A percentile compares a stretch with the other conserved stretches of the same genome.
Evolutionary conservation across 2,888 invertebrate genomes (phyloP).

Genomic region (Melanostoma mellinum): DNA sequence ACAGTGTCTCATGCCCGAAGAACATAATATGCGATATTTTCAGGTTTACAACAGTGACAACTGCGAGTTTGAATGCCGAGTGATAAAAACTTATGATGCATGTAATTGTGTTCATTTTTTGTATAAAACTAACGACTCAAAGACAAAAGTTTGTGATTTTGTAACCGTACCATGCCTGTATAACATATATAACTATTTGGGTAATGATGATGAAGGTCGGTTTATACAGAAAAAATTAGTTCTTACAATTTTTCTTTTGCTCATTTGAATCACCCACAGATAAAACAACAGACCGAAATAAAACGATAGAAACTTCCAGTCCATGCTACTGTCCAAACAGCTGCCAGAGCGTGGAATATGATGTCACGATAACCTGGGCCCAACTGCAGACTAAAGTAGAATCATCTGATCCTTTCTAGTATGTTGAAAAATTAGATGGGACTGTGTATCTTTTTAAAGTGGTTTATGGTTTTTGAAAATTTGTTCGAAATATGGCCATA

Average conservation of each 20-base stretch:
- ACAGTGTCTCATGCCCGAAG: conserved; percentile 83
- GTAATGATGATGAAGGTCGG: conserved; percentile 22
- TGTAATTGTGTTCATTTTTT: conserved; percentile 80
- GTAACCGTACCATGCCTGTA: conserved; percentile 83
- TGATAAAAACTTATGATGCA: conserved; percentile 76
- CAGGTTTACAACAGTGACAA: conserved; percentile 80
- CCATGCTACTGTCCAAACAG: conserved; percentile 78
- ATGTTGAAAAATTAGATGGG: conserved; percentile 53
- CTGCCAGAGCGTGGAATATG: conserved; percentile 78
- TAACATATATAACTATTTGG: conserved; percentile 80
- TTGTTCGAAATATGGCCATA: no score
- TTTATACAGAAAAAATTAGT: not conserved
- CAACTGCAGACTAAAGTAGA: conserved; percentile 75
- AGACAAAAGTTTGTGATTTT: conserved; percentile 80
- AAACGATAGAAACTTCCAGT: conserved; percentile 28
- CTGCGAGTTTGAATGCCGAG: conserved; percentile 83
- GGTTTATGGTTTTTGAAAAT: no score
- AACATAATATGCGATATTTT: conserved; percentile 79
- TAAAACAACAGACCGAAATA: conserved; percentile 23
- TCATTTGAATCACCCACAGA: not conserved
- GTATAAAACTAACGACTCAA: conserved; percentile 70
- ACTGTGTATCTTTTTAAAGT: not conserved
- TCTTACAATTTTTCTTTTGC: not conserved
- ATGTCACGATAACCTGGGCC: conserved; percentile 76
- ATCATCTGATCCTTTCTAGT: conserved; percentile 79